These are phyloP conservation scores for Junonia oenone DNA, from an alignment of 2,888 invertebrate genomes.

Conservation along the genomic window DNA sequence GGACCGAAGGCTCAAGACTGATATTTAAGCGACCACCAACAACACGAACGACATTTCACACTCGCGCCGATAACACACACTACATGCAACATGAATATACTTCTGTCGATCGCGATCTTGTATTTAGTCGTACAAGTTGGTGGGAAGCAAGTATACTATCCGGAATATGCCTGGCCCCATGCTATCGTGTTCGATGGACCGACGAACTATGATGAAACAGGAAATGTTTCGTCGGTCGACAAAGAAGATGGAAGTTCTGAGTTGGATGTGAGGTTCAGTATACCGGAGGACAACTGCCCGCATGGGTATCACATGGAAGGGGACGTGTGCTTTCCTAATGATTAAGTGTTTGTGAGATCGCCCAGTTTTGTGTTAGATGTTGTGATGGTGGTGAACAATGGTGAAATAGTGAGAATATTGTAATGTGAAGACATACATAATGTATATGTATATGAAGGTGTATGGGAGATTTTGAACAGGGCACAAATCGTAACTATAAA, in stretches of 20 bases:
- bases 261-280: constrained; percentile 31
- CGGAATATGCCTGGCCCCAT: constrained; percentile 39
- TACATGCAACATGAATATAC: constrained; percentile 7
- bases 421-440: no score
- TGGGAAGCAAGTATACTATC: constrained; percentile 38
- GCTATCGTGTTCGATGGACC: constrained; percentile 55
- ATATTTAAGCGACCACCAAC: constrained; percentile 16
- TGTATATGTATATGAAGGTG: no score
- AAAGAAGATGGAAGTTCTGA: constrained; percentile 37
- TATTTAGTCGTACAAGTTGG: constrained; percentile 15
- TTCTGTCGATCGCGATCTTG: constrained; percentile 8
- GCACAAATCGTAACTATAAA: no score
- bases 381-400: neutral
- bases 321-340: constrained; percentile 36
- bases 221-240: constrained; percentile 30
- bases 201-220: constrained; percentile 41
- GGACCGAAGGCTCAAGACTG: constrained; percentile 2
- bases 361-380: neutral
- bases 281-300: constrained; percentile 33
- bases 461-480: no score
- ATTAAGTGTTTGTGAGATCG: constrained; percentile 22
- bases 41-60: constrained; percentile 13
- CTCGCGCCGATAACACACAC: constrained; percentile 4
- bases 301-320: constrained; percentile 34
- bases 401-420: no score